phyloP scores from a whole-genome alignment of 2,113 vertebrate species.

The Tachuris rubrigastra region DNA sequence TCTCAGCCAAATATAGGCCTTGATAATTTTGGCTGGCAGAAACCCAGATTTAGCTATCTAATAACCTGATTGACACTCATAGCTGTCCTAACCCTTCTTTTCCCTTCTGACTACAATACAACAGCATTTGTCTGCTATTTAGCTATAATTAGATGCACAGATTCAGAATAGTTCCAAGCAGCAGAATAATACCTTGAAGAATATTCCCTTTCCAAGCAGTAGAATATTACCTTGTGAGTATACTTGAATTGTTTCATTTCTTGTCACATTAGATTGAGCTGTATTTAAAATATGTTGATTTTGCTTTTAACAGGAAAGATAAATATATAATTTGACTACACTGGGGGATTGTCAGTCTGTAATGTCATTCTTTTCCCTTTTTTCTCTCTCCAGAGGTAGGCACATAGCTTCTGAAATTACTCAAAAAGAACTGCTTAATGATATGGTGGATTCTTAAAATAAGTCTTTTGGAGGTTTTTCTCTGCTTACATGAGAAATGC shows the following conservation, averaged over 20 bases:
- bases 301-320: not conserved
- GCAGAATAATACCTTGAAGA: not conserved
- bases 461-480: not conserved
- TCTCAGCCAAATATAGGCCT: not conserved
- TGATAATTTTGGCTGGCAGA: not conserved
- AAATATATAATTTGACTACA: not conserved
- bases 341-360: not conserved
- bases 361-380: slow-evolving; percentile 20
- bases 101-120: not conserved
- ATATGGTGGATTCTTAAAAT: not conserved
- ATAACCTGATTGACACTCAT: not conserved
- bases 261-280: not conserved
- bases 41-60: not conserved
- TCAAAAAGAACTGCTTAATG: not conserved
- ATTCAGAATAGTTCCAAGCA: not conserved
- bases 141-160: not conserved
- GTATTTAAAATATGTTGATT: not conserved
- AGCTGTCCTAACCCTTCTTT: not conserved
- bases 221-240: not conserved
- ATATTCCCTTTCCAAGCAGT: not conserved
- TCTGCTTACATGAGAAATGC: not conserved
- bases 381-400: slow-evolving; percentile 15
- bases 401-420: not conserved
- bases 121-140: not conserved
- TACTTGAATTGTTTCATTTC: not conserved